Conservation (phyloP, 1,140 invertebrate species). For the Eumeta japonica region DNA sequence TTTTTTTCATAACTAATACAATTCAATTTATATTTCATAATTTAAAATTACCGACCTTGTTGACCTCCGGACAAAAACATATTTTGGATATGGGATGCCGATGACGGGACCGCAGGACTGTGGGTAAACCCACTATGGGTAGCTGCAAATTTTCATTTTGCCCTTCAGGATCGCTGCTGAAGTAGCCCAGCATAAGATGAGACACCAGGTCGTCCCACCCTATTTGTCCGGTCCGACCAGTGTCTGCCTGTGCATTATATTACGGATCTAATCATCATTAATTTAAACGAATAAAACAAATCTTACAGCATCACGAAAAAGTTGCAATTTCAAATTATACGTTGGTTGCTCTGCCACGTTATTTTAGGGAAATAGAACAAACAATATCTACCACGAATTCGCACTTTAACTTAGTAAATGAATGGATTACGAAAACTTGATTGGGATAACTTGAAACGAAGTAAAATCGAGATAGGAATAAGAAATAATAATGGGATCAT, state of each 20-base stretch:
- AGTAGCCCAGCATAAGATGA: constrained; percentile 65
- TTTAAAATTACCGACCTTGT: constrained; percentile 35
- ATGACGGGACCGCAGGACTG: constrained; percentile 62
- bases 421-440: too few relatives aligned
- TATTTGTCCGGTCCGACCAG: constrained; percentile 57
- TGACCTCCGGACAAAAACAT: constrained; percentile 60
- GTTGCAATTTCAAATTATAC: too few relatives aligned
- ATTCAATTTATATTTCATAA: too few relatives aligned
- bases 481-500: too few relatives aligned
- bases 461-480: too few relatives aligned
- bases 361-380: too few relatives aligned
- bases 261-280: not conserved
- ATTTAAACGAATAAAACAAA: constrained; percentile 3
- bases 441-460: too few relatives aligned
- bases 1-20: too few relatives aligned
- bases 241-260: constrained; percentile 41
- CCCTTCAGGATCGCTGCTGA: constrained; percentile 59
- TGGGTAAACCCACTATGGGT: constrained; percentile 60
- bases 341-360: too few relatives aligned
- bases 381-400: too few relatives aligned
- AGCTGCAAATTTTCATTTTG: constrained; percentile 58
- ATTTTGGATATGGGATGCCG: constrained; percentile 62
- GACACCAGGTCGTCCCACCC: constrained; percentile 70
- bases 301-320: constrained; percentile 3
- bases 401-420: not conserved